Evolutionary conservation across 2,113 vertebrate genomes (phyloP), one percentile per base, ranked within the genome.

Genomic region (Phoxinus phoxinus): DNA sequence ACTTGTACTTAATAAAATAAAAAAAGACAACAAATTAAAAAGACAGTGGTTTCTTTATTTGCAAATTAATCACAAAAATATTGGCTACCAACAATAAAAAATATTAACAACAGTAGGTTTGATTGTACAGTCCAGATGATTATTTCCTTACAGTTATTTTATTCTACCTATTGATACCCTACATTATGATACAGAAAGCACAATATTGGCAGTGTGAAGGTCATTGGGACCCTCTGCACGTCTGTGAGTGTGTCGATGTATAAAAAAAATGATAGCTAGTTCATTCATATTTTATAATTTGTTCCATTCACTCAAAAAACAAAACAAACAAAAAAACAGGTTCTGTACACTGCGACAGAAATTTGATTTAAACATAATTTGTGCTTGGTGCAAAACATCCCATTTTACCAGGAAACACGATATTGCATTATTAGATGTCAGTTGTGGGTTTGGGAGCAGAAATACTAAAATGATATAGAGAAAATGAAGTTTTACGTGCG

Each of bases 21-120:
- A 56, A 8, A 2, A 56, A 78, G 81, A 56, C n/a, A 84, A 67
- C 83, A 21, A 71, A 69, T 0, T 89, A 89, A 89, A 90, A 90
- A 90, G 84, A 90, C 89, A 91, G 88, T 90, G 89, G 85, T 90
- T 89, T 90, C 89, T 92, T 91, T 92, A 90, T 91, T 91, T 90
- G 89, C 76, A 91, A 92, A 90, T 90, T 90, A 89, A 90, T 89
- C 91, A 92, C 90, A 92, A 92, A 92, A 91, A 91, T 90, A 91
- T 90, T 90, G 90, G 88, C 89, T 92, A 92, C 91, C 84, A 90
- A 89, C 86, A 91, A 89, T 87, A 90, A 90, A 91, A 91, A 91
- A 91, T 89, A 89, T 90, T 88, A 91, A 90, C 88, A 91, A 90
- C 88, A 79, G 89, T 87, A 87, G 86, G 84, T 86, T 89, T 90